phyloP scores from a whole-genome alignment of 2,888 invertebrate species.

The Mythimna vitellina region DNA sequence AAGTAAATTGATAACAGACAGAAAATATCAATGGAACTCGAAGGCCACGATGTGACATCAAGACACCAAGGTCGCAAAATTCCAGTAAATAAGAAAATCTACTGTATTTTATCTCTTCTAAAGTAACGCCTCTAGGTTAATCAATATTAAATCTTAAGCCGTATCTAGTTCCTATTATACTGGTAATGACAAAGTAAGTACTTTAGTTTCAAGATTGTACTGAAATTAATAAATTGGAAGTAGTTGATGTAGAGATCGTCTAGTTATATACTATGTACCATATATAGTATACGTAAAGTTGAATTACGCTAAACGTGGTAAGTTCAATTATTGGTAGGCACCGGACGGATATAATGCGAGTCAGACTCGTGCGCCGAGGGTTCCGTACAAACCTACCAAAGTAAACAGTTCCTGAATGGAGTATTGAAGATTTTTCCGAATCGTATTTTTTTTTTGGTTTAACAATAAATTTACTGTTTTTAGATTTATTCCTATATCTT shows the following conservation, averaged over 20 bases:
- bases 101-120: neutral
- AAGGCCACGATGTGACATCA: neutral
- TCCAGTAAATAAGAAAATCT: slow-evolving; percentile 3
- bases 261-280: no score
- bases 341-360: no score
- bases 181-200: slow-evolving; percentile 1
- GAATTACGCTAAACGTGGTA: neutral
- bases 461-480: no score
- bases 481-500: no score
- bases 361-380: no score
- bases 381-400: no score
- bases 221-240: neutral
- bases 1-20: neutral
- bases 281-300: no score
- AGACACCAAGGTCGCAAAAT: neutral
- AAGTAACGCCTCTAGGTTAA: neutral
- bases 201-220: neutral
- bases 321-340: neutral
- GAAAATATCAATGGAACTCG: neutral
- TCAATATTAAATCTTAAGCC: neutral
- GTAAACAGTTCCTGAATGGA: no score
- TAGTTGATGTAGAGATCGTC: neutral
- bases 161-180: slow-evolving; percentile 14
- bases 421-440: no score
- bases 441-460: no score